Evolutionary conservation across 2,888 invertebrate genomes (phyloP), one percentile per base, ranked within the genome.

Genomic region (Camponotus fellah): DNA sequence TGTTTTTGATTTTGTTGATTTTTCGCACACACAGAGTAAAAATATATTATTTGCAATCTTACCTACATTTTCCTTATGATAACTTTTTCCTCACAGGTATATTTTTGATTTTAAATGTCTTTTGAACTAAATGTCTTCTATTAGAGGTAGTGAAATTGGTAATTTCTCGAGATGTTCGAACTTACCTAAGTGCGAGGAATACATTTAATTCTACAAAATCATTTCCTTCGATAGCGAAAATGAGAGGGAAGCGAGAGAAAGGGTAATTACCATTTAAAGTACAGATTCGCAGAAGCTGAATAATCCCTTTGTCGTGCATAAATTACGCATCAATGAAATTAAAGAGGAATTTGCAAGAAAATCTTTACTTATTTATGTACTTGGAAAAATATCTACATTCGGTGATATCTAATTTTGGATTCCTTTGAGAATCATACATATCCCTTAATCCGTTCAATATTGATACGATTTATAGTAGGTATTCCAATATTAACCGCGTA

Each of bases 251-350:
- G 40, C 46, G 75, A 40, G 58, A 71, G 14, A 17, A 32, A n/a
- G 21, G 32, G 83, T 80, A 86, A 89, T 86, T 85, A 83, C 79
- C 88, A 89, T 86, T 86, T 82, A 85, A 84, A 85, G 83, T 71
- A 82, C 40, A 49, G 68, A 14, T 43, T 66, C 56, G 56, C 43
- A 71, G 46, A 46, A 34, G 72, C 60, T 58, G 79, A 79, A 58
- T 58, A 69, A 79, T 21, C 21, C 37, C 46, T 72, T 79, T 80
- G 65, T 76, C 79, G 76, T 62, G 74, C 80, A 74, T 72, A 82
- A 86, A 83, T 84, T 86, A 86, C 83, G 79, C 64, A 83, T 74
- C 81, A 86, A 86, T 86, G 82, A 83, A 74, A 83, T 86, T 86
- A 76, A 76, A 77, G 46, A 66, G 66, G 66, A 53, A 76, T 83